Evolutionary conservation across 2,113 vertebrate species (phyloP).

Genomic region (Cricetomys ansorgei): DNA sequence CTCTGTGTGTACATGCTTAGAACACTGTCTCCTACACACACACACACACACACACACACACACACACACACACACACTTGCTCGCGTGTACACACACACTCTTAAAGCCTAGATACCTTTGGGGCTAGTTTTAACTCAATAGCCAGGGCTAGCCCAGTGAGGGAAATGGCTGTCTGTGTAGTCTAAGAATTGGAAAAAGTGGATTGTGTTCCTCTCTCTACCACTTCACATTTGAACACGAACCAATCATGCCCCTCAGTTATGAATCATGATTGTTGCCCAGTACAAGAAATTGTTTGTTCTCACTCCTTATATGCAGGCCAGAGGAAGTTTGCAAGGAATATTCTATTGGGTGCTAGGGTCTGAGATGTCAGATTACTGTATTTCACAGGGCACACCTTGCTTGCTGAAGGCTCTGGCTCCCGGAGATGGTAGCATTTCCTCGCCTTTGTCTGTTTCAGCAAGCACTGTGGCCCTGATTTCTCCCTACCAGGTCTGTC

Average conservation of each 20-base stretch:
- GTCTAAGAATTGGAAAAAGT: neutral
- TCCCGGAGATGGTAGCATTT: neutral
- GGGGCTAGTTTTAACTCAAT: neutral
- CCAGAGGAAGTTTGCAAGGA: neutral
- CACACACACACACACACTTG: too few relatives aligned
- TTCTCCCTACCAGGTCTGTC: neutral
- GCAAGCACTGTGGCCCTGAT: neutral
- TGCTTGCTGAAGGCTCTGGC: neutral
- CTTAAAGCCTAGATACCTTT: neutral
- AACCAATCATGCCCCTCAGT: neutral
- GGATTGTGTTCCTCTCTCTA: neutral
- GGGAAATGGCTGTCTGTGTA: neutral
- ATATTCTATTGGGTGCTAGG: neutral
- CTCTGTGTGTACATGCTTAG: neutral
- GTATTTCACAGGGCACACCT: rapidly evolving
- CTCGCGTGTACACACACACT: neutral
- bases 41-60: neutral
- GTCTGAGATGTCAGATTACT: neutral
- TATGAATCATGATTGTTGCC: neutral
- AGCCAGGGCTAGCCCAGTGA: neutral
- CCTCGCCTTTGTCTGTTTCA: neutral
- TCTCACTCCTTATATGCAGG: neutral
- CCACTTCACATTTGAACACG: neutral
- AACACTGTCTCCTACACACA: neutral
- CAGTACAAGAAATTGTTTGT: slow-evolving; percentile 11